These are phyloP conservation scores for Promerops cafer DNA, from an alignment of 2,113 vertebrate genomes.

Conservation along the genomic window DNA sequence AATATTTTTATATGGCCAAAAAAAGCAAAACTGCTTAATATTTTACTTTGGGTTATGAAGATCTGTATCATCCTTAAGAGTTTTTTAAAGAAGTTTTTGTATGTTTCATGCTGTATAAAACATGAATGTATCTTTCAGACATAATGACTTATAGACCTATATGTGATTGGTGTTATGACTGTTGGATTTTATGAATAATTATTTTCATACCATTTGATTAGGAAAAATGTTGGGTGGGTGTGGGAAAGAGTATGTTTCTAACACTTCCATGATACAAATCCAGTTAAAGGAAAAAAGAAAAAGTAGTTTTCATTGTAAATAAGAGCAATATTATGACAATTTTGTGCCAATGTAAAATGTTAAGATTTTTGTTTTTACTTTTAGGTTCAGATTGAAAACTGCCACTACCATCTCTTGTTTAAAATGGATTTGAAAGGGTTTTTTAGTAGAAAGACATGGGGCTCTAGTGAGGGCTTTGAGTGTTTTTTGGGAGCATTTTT, in stretches of 20 bases:
- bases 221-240: conserved; percentile 31
- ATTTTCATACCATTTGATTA: conserved; percentile 70
- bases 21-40: conserved; percentile 56
- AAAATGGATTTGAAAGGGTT: conserved; percentile 6
- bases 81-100: conserved; percentile 64
- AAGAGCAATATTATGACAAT: conserved; percentile 69
- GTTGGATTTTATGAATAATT: conserved; percentile 69
- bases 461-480: background rate
- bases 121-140: conserved; percentile 77
- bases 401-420: conserved; percentile 32
- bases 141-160: conserved; percentile 56
- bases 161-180: conserved; percentile 65
- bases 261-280: conserved; percentile 56
- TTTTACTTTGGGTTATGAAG: conserved; percentile 64
- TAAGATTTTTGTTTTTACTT: conserved; percentile 40
- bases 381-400: conserved; percentile 51
- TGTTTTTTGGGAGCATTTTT: conserved; percentile 17
- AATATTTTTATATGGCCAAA: conserved; percentile 76
- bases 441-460: conserved; percentile 9
- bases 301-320: conserved; percentile 60
- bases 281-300: conserved; percentile 42
- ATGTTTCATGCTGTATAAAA: conserved; percentile 77
- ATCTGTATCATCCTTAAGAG: conserved; percentile 60
- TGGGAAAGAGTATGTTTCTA: conserved; percentile 48
- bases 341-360: conserved; percentile 65